Evolutionary conservation across 1,140 invertebrate species (phyloP), one percentile per base, ranked within the genome.

Genomic region (Drosophila subobscura): DNA sequence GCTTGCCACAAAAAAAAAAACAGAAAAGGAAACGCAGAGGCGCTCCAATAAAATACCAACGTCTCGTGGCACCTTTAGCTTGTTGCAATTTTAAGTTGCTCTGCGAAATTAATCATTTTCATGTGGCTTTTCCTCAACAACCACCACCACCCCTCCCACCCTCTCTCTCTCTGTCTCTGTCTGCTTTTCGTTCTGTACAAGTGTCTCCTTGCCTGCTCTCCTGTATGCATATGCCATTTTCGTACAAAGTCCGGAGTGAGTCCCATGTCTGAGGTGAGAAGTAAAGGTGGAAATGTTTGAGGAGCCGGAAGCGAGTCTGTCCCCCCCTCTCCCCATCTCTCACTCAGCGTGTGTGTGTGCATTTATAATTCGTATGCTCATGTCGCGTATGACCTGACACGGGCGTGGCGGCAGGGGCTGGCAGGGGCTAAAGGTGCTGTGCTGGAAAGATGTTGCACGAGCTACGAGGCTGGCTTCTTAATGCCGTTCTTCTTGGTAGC

Each of bases 51-150:
- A 64, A 73, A 63, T 50, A 41, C 41, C 46, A 55, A 44, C 60
- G 50, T 74, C 71, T 66, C 49, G 41, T 55, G 68, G 56, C 77
- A 63, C 53, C 67, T 58, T 73, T 54, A 56, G 58, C 73, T 77
- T 73, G 80, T 77, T 85, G 80, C 75, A 84, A 84, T 84, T 84
- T 84, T 59, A 79, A 84, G 79, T 79, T 85, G 63, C 67, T 49
- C 67, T 49, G 72, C 68, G 68, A 80, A 86, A 85, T 86, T 77
- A 86, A 85, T 85, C 77, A 86, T 86, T 85, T 80, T 70, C 57
- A 71, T 86, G 77, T 70, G 71, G 77, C 68, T 60, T 55, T 64
- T 72, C 14, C 37, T 33, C 46, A 29, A 50, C 5, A 7, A 20
- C 0, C 22, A 37, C 5, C 8, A 20, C 0, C 22, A 37, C 12